Evolutionary conservation across 2,888 invertebrate species (phyloP), one percentile per base, ranked within the genome.

Genomic region (Philaethria dido): DNA sequence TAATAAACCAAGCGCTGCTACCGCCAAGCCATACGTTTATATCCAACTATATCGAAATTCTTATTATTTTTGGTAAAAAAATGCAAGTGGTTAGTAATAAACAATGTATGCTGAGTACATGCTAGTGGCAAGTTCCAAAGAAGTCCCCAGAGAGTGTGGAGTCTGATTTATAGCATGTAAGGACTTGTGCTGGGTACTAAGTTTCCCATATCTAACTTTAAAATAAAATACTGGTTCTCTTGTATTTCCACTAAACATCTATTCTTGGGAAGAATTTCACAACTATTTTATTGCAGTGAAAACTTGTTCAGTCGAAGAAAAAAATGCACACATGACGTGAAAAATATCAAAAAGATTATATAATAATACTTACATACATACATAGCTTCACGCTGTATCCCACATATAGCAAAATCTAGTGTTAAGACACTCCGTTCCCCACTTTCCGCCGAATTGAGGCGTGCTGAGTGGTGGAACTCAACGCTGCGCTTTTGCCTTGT

Each of bases 121-220:
- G 22, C 16, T 57, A 57, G 57, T 57, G 55, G 18, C 39, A 57
- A 55, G 20, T 57, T 57, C 16, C 22, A 16, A 57, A 25, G n/a
- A 25, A 8, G 11, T 25, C 42, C 57, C 39, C n/a, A 22, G 42
- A 39, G 57, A 25, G 22, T 57, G 57, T 57, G n/a, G n/a, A 22
- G 39, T 42, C 57, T 57, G 57, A 57, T 57, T 57, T 57, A 57
- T 57, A 9, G 42, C 42, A 42, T 42, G 42, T 45, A n/a, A 42
- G 39, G 57, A 42, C 22, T 42, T 57, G 42, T 39, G 22, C 22
- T 42, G 42, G 20, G n/a, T 57, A 57, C 39, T 42, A 57, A 57
- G 57, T 57, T 57, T 57, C 57, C 16, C 13, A 45, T 45, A 59
- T 59, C 29, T 59, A 60, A 44, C 45, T 29, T 29, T 16, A 29